These are phyloP conservation scores for Athalia rosae DNA, from an alignment of 2,888 invertebrate species.

Conservation along the genomic window DNA sequence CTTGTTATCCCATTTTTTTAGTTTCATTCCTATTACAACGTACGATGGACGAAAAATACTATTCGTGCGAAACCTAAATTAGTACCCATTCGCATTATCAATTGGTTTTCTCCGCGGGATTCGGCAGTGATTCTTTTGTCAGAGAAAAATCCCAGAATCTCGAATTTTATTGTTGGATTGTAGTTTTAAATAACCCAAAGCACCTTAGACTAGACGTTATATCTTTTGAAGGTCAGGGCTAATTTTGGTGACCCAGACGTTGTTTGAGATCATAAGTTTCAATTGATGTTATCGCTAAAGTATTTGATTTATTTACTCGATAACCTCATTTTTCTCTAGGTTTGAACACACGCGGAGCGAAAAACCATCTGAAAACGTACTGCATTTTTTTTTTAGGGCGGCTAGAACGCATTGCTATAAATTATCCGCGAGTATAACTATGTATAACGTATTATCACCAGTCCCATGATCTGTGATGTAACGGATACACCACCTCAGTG, in stretches of 20 bases:
- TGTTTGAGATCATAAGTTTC: constrained; percentile 27
- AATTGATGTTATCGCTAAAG: constrained; percentile 3
- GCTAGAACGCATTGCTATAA: not conserved
- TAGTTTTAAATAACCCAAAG: not conserved
- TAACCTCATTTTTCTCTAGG: not conserved
- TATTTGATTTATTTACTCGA: constrained; percentile 46
- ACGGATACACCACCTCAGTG: constrained; percentile 2
- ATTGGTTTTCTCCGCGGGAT: not conserved
- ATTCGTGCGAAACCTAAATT: not conserved
- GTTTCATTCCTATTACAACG: not conserved
- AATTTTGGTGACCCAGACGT: constrained; percentile 40
- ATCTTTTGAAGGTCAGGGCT: constrained; percentile 35
- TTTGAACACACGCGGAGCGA: no score
- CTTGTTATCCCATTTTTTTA: not conserved
- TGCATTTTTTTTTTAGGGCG: not conserved
- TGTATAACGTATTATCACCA: not conserved
- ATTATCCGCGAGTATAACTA: no score
- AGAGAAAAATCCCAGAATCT: no score
- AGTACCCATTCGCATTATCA: not conserved
- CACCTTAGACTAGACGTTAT: not conserved
- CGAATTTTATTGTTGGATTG: not conserved
- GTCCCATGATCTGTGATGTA: constrained; percentile 45
- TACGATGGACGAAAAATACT: not conserved
- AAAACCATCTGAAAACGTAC: no score
- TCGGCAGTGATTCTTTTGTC: no score